A percentile compares a stretch with the other conserved stretches of the same genome.
Conservation (phyloP, 2,888 invertebrate genomes). For the Caenorhabditis afra region DNA sequence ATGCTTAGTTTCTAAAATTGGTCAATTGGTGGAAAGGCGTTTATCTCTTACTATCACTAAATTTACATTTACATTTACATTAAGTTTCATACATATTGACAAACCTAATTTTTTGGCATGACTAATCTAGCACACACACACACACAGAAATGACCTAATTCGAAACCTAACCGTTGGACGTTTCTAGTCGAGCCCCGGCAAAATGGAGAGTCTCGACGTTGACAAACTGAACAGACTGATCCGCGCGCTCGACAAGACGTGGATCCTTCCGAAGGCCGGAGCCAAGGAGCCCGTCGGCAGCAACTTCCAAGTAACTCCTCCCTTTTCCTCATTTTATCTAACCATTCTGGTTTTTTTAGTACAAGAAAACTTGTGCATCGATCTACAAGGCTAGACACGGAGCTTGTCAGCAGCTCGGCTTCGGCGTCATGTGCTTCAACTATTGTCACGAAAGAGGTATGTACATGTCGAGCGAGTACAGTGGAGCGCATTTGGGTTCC, state of each 20-base stretch:
- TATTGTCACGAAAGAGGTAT: constrained; percentile 77
- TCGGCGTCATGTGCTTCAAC: constrained; percentile 80
- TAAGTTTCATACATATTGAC: too few species aligned
- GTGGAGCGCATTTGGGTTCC: neutral
- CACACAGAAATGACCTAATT: constrained; percentile 4
- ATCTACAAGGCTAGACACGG: constrained; percentile 79
- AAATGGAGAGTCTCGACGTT: constrained; percentile 73
- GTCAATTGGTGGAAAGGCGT: too few species aligned
- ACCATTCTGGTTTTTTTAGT: constrained; percentile 73
- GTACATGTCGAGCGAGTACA: neutral
- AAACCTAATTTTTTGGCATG: constrained; percentile 40
- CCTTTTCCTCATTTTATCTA: too few species aligned
- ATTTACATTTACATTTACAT: too few species aligned
- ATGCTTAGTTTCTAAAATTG: too few species aligned
- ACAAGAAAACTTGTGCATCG: constrained; percentile 79
- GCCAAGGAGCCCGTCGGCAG: constrained; percentile 78
- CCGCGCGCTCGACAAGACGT: constrained; percentile 75
- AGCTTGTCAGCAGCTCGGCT: constrained; percentile 78
- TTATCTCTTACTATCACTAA: too few species aligned
- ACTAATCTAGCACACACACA: constrained; percentile 14
- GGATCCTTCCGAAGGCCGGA: constrained; percentile 75
- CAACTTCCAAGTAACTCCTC: constrained; percentile 76
- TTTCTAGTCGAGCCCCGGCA: constrained; percentile 65
- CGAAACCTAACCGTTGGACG: neutral
- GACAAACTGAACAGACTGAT: constrained; percentile 73